Evolutionary conservation across 2,888 invertebrate genomes (phyloP), one percentile per base, ranked within the genome.

Genomic region (Phortica okadai): DNA sequence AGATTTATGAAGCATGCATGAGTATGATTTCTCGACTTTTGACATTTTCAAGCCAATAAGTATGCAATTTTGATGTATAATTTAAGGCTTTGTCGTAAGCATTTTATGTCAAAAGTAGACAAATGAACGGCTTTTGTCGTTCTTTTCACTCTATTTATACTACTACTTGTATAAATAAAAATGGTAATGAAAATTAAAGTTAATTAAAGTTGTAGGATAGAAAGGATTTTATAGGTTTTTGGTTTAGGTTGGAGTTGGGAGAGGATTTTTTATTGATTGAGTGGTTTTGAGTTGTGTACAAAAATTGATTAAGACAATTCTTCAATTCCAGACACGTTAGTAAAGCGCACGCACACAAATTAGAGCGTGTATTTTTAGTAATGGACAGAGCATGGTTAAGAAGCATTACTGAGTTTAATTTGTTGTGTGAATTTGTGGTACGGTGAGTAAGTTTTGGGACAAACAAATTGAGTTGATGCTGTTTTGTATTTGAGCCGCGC

Each of bases 1-100:
- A 73, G 7, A 73, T 76, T 21, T 72, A 74, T 14, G 41, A 64
- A 44, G 62, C 89, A 90, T 90, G 89, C 90, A 56, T 81, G 77
- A 84, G 89, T 90, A 83, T 83, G 78, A 87, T 88, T 83, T 83
- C 66, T 54, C 42, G 56, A 59, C 42, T 73, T 11, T 62, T 50
- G 50, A 50, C 50, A 14, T 50, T 14, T 50, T 50, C 6, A 50
- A 50, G 50, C 50, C 50, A 50, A 50, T 50, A 50, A 8, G 50
- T 11, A 14, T 50, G 10, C 10, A 50, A 14, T 1, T 50, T 73
- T 73, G n/a, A 21, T 33, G 3, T 8, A 67, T 77, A 33, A 16
- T 59, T 21, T 33, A 45, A 16, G 11, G 42, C 74, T 21, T 62
- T 16, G 67, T 14, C 41, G 33, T 74, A n/a, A 66, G 11, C 14